Evolutionary conservation across 2,888 invertebrate genomes (phyloP).

Genomic region (Hydroisotoma schaefferi): DNA sequence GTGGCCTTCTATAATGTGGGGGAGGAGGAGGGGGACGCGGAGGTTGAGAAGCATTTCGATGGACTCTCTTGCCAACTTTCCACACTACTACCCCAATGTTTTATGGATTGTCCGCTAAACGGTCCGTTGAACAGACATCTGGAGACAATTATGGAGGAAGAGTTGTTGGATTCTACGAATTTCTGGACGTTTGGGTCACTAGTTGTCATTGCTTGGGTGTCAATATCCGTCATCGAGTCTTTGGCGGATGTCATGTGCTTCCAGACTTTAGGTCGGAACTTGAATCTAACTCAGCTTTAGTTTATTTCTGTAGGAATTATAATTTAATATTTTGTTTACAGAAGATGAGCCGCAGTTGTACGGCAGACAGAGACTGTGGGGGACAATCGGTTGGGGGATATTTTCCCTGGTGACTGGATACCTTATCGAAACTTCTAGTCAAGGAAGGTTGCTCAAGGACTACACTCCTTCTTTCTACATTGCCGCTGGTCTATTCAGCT

Average conservation of each 20-base stretch:
- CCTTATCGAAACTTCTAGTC: slow-evolving; percentile 71
- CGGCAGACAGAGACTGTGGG: slow-evolving; percentile 83
- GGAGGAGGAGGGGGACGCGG: neutral
- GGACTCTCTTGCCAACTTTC: slow-evolving; percentile 32
- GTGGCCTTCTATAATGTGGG: slow-evolving; percentile 25
- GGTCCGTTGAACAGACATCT: slow-evolving; percentile 41
- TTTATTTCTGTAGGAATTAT: neutral
- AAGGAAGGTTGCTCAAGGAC: slow-evolving; percentile 64
- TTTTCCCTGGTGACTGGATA: slow-evolving; percentile 71
- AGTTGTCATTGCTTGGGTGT: slow-evolving; percentile 74
- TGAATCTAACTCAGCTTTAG: slow-evolving; percentile 20
- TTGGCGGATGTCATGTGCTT: slow-evolving; percentile 88
- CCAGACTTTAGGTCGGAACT: slow-evolving; percentile 65
- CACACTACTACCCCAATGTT: slow-evolving; percentile 32
- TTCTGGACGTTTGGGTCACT: slow-evolving; percentile 77
- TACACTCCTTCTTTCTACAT: slow-evolving; percentile 78
- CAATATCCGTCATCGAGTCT: slow-evolving; percentile 81
- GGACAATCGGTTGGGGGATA: slow-evolving; percentile 81
- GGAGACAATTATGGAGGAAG: slow-evolving; percentile 33
- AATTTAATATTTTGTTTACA: slow-evolving; percentile 51
- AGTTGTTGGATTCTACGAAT: slow-evolving; percentile 53
- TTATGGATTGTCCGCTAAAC: slow-evolving; percentile 40
- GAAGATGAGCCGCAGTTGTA: slow-evolving; percentile 70
- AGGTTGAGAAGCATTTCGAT: slow-evolving; percentile 12
- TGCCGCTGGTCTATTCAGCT: slow-evolving; percentile 52